These are phyloP conservation scores for Molanna angustata DNA, from an alignment of 2,888 invertebrate genomes.

Conservation along the genomic window DNA sequence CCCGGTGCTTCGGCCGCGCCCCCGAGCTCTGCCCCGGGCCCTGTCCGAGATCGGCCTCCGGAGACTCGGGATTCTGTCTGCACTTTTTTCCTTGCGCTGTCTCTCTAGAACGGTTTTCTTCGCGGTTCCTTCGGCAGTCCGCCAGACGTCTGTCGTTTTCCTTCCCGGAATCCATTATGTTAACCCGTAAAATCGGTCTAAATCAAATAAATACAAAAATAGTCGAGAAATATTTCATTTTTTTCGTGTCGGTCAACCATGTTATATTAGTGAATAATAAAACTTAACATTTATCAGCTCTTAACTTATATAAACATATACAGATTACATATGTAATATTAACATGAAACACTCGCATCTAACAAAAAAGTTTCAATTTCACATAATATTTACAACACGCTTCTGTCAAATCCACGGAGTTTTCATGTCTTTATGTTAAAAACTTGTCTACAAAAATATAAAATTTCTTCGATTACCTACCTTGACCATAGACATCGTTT, in stretches of 20 bases:
- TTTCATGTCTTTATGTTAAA: too few species aligned
- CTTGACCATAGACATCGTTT: too few species aligned
- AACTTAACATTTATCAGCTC: background rate
- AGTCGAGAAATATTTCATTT: background rate
- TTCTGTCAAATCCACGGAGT: conserved; percentile 18
- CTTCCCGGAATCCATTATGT: conserved; percentile 21
- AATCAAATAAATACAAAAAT: background rate
- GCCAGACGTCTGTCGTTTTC: conserved; percentile 12
- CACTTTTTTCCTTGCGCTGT: conserved; percentile 22
- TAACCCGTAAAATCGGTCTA: background rate
- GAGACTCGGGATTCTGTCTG: conserved; percentile 12
- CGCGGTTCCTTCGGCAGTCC: conserved; percentile 11
- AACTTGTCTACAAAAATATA: too few species aligned
- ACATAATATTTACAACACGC: conserved; percentile 19
- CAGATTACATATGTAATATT: background rate
- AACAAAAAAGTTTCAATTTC: background rate
- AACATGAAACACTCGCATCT: background rate
- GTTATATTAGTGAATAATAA: background rate
- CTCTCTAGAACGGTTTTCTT: conserved; percentile 13
- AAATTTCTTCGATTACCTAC: too few species aligned
- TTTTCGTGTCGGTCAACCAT: background rate
- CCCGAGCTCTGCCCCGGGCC: too few species aligned
- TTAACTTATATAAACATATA: too few species aligned
- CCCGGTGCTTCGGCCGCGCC: conserved; percentile 15
- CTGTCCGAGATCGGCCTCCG: conserved; percentile 1